A percentile compares a stretch with the other conserved stretches of the same genome.
Evolutionary conservation across 2,888 invertebrate species (phyloP).

Genomic region (Thymelicus acteon): DNA sequence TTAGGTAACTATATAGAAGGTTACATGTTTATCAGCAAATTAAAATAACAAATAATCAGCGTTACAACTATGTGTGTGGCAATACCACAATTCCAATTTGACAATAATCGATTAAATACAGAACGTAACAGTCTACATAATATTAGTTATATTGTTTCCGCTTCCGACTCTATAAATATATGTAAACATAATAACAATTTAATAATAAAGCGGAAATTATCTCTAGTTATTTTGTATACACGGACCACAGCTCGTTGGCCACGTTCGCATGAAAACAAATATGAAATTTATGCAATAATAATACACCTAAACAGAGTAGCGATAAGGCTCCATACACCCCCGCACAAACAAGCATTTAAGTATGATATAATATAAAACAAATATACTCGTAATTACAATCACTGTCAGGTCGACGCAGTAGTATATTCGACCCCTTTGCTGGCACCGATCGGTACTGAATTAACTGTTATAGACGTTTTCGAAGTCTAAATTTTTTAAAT

Average conservation of each 20-base stretch:
- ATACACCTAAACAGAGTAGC: conserved; percentile 1
- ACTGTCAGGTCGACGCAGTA: no score
- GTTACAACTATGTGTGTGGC: no score
- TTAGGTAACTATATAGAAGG: no score
- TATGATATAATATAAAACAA: not conserved
- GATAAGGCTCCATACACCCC: not conserved
- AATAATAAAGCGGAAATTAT: conserved; percentile 33
- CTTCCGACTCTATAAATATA: conserved; percentile 16
- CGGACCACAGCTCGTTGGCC: conserved; percentile 14
- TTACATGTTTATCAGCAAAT: no score
- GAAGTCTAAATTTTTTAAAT: no score
- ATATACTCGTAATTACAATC: not conserved
- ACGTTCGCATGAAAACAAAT: conserved; percentile 16
- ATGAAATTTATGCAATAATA: conserved; percentile 6
- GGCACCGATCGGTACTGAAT: no score
- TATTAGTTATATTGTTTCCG: conserved; percentile 7
- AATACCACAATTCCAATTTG: no score
- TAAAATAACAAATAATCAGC: no score
- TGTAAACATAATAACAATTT: conserved; percentile 23
- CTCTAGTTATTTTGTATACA: conserved; percentile 22
- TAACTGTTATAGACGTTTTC: no score
- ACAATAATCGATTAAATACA: not conserved
- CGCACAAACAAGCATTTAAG: not conserved
- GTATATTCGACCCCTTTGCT: no score
- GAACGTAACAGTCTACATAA: not conserved